These are phyloP conservation scores for Amblyraja radiata DNA, from an alignment of 2,797 vertebrate genomes.

Conservation along the genomic window DNA sequence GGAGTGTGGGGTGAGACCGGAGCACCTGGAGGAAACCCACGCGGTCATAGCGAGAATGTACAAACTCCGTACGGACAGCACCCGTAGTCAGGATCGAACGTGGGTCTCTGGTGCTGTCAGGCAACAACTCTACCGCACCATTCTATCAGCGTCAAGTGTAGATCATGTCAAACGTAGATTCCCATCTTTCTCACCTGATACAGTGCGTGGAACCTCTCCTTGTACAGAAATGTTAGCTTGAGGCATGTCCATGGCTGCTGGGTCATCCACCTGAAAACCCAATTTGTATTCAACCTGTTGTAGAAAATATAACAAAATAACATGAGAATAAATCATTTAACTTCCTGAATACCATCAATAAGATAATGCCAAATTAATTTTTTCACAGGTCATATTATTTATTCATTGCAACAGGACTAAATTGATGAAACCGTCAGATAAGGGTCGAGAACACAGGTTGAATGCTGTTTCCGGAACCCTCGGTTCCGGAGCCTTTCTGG, in stretches of 20 bases:
- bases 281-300: slow-evolving; percentile 85
- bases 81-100: no score
- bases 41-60: no score
- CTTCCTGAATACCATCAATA: background rate
- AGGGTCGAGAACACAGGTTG: no score
- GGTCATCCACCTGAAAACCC: slow-evolving; percentile 84
- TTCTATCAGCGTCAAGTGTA: no score
- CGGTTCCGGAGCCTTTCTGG: no score
- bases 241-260: slow-evolving; percentile 77
- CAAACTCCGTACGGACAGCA: no score
- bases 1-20: no score
- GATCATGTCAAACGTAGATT: background rate
- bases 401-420: background rate
- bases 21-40: no score
- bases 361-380: background rate
- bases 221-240: slow-evolving; percentile 80
- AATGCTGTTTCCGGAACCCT: background rate
- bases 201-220: slow-evolving; percentile 80
- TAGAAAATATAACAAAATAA: background rate
- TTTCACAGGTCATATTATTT: background rate
- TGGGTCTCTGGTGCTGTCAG: no score
- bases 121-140: no score
- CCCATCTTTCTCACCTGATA: slow-evolving; percentile 66
- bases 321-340: background rate
- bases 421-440: background rate